These are phyloP conservation scores for Apogon talboti DNA, from an alignment of 2,797 vertebrate species.

Conservation along the genomic window DNA sequence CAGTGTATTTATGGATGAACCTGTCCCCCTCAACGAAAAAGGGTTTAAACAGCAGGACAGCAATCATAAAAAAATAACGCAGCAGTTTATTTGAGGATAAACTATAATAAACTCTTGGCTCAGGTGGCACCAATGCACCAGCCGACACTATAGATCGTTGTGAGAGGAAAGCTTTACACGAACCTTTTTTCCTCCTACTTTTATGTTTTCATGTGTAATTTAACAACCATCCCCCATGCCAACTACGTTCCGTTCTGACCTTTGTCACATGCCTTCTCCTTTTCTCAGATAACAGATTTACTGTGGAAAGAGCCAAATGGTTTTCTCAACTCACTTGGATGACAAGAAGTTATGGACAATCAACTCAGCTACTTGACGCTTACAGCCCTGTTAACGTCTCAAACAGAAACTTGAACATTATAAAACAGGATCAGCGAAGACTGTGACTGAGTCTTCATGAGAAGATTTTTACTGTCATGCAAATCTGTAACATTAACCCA, in stretches of 20 bases:
- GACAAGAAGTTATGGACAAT: background rate
- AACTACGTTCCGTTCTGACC: constrained; percentile 12
- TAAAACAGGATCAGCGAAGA: too few species aligned
- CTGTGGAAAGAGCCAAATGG: background rate
- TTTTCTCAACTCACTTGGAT: background rate
- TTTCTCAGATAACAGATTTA: constrained; percentile 19
- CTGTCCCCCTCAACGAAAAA: constrained; percentile 1
- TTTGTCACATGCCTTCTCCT: constrained; percentile 20
- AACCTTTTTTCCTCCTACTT: constrained; percentile 18
- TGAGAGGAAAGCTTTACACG: background rate
- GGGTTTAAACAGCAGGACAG: background rate
- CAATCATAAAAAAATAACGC: constrained; percentile 42
- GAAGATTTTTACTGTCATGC: too few species aligned
- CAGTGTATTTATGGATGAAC: background rate
- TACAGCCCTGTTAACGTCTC: background rate
- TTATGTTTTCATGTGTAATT: constrained; percentile 18
- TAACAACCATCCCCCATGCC: background rate
- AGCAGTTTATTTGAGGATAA: constrained; percentile 6
- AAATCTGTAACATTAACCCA: too few species aligned
- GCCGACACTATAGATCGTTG: background rate
- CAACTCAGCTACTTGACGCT: background rate
- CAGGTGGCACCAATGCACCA: background rate
- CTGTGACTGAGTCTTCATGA: too few species aligned
- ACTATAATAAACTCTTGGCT: constrained; percentile 9
- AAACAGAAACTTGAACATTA: background rate